Evolutionary conservation across 2,797 vertebrate species (phyloP).

Genomic region (Margarornis squamiger): DNA sequence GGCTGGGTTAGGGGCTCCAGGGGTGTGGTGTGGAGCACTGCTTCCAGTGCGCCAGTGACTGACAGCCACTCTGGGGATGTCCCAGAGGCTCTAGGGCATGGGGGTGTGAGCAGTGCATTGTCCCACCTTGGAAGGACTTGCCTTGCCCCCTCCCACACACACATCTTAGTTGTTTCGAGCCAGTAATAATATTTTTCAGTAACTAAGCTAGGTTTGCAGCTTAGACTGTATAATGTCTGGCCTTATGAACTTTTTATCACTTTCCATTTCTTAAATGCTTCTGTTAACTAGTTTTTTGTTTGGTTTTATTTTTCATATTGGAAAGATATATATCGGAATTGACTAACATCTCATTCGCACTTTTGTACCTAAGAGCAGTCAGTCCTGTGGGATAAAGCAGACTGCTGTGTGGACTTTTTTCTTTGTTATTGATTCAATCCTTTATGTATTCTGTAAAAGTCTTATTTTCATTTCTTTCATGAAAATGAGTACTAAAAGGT

Average conservation of each 20-base stretch:
- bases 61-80: neutral
- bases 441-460: neutral
- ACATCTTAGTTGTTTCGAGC: neutral
- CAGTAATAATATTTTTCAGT: neutral
- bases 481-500: neutral
- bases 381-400: neutral
- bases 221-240: neutral
- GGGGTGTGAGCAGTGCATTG: neutral
- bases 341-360: accelerated
- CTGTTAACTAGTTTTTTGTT: neutral
- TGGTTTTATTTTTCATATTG: neutral
- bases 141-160: neutral
- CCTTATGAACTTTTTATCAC: neutral
- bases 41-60: neutral
- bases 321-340: neutral
- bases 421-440: neutral
- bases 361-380: neutral
- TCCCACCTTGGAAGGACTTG: neutral
- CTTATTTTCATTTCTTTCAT: neutral
- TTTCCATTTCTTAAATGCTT: neutral
- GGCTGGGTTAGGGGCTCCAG: neutral
- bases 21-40: neutral
- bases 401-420: neutral
- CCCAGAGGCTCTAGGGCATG: neutral
- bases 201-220: neutral